These are phyloP conservation scores for Bombycilla garrulus DNA, from an alignment of 2,113 vertebrate species.

Conservation along the genomic window DNA sequence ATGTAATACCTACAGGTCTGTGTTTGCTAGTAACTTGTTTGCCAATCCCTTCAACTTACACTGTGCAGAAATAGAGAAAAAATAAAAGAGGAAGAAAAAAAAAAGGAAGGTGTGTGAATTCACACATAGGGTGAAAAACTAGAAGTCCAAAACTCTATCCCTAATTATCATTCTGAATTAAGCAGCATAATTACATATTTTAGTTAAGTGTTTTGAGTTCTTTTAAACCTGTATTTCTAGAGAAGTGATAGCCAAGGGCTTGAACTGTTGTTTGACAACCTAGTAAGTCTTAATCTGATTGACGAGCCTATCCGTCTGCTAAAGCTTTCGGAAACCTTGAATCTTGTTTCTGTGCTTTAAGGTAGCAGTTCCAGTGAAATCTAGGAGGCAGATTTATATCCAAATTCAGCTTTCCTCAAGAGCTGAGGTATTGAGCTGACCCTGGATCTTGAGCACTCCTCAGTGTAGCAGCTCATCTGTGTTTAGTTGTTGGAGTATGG, in stretches of 20 bases:
- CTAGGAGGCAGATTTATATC: conserved; percentile 19
- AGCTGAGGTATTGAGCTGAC: conserved; percentile 5
- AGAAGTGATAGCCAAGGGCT: neutral
- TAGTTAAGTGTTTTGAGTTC: conserved; percentile 5
- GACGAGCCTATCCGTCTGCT: neutral
- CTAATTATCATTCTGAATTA: neutral
- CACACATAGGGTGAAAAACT: neutral
- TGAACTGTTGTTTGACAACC: neutral
- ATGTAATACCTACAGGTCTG: neutral
- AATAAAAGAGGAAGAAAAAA: neutral
- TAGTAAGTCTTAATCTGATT: conserved; percentile 9
- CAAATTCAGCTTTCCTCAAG: conserved; percentile 38
- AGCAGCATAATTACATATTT: neutral
- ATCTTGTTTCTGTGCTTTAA: conserved; percentile 38
- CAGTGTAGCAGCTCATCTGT: neutral
- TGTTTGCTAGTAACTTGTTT: neutral
- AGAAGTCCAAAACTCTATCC: neutral
- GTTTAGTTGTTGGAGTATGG: neutral
- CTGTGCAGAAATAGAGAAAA: neutral
- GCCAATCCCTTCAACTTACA: neutral
- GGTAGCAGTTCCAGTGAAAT: conserved; percentile 39
- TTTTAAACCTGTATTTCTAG: conserved; percentile 8
- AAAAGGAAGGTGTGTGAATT: neutral
- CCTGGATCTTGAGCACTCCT: conserved; percentile 40
- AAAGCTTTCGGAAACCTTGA: conserved; percentile 22